phyloP scores from a whole-genome alignment of 2,113 vertebrate genomes.

The Holacanthus passer region DNA sequence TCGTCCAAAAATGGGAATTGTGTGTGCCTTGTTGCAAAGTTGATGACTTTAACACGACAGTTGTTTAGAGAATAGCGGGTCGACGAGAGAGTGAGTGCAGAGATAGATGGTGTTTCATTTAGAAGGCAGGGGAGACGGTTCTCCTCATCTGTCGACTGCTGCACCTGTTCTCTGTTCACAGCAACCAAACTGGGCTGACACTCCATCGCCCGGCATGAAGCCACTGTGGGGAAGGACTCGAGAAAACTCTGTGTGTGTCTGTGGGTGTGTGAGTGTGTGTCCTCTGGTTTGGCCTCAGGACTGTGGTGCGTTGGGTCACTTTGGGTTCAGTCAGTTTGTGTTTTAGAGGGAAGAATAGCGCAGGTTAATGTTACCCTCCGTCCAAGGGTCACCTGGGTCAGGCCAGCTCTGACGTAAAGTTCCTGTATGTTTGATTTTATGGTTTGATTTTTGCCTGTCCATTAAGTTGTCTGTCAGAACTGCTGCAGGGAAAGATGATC shows the following conservation, averaged over 20 bases:
- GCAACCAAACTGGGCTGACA: slow-evolving; percentile 46
- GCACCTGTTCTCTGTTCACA: slow-evolving; percentile 54
- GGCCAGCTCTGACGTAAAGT: neutral
- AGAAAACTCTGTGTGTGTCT: neutral
- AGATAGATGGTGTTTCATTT: slow-evolving; percentile 45
- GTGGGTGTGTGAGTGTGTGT: slow-evolving; percentile 17
- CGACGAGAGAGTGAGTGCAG: neutral
- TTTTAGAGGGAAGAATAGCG: slow-evolving; percentile 2
- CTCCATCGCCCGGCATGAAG: slow-evolving; percentile 29
- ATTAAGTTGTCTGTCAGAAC: too few species aligned
- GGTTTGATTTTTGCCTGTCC: too few species aligned
- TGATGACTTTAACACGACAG: slow-evolving; percentile 19
- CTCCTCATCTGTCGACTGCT: slow-evolving; percentile 34
- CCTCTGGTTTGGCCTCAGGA: slow-evolving; percentile 45
- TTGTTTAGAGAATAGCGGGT: slow-evolving; percentile 5
- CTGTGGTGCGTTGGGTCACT: slow-evolving; percentile 32
- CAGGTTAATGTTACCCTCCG: neutral
- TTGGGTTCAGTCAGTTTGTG: slow-evolving; percentile 41
- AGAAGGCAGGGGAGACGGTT: slow-evolving; percentile 30
- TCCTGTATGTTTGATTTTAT: neutral
- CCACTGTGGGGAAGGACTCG: slow-evolving; percentile 43
- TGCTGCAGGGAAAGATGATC: too few species aligned
- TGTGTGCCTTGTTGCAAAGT: neutral
- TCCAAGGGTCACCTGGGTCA: neutral
- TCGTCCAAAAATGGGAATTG: neutral